phyloP scores from a whole-genome alignment of 2,797 vertebrate species.

The Oreortyx pictus region DNA sequence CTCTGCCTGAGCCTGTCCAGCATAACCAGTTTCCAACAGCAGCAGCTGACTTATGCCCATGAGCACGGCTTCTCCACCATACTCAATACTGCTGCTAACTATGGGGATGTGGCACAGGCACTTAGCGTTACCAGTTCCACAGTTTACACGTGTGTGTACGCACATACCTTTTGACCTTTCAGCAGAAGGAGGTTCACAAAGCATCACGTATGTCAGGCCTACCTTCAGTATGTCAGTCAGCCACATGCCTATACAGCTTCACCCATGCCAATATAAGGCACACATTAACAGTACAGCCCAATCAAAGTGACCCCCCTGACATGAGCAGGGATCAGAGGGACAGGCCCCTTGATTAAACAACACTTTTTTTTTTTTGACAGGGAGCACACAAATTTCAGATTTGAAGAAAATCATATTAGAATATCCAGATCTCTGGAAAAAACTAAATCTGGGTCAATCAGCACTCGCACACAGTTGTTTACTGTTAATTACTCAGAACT shows the following conservation, averaged over 20 bases:
- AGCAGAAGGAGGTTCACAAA: background rate
- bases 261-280: background rate
- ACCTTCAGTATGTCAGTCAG: background rate
- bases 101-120: rapidly evolving
- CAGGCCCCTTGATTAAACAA: background rate
- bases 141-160: background rate
- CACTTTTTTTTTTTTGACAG: background rate
- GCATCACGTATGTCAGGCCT: rapidly evolving
- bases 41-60: background rate
- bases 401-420: background rate
- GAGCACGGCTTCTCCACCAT: background rate
- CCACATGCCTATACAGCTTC: rapidly evolving
- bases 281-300: background rate
- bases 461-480: background rate
- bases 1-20: background rate
- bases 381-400: background rate
- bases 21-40: background rate
- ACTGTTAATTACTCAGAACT: background rate
- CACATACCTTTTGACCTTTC: background rate
- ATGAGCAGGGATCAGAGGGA: background rate
- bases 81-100: background rate
- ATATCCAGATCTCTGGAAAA: background rate
- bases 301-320: background rate
- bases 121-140: background rate
- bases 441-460: background rate